Conservation (phyloP, 2,113 vertebrate genomes). For the Brachionichthys hirsutus region DNA sequence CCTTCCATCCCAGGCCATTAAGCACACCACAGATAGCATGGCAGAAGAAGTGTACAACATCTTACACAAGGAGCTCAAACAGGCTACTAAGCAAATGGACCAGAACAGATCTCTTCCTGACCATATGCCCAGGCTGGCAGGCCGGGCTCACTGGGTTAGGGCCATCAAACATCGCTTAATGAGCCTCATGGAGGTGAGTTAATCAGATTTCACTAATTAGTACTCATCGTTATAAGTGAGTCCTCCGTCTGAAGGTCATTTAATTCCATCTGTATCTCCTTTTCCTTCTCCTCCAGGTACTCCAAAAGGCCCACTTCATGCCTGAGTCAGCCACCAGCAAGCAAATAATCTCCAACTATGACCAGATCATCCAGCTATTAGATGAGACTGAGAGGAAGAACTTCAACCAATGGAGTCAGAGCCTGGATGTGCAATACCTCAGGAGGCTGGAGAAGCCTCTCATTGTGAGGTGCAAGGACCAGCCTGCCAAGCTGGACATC, state of each 20-base stretch:
- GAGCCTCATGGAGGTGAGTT: slow-evolving; percentile 76
- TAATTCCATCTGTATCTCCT: background rate
- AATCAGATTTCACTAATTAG: background rate
- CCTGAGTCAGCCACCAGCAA: slow-evolving; percentile 69
- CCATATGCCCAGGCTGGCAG: slow-evolving; percentile 75
- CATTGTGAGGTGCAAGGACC: slow-evolving; percentile 73
- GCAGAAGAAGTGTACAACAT: slow-evolving; percentile 77
- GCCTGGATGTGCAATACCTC: slow-evolving; percentile 75
- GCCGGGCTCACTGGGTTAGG: slow-evolving; percentile 71
- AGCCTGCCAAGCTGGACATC: slow-evolving; percentile 75
- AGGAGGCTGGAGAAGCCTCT: slow-evolving; percentile 80
- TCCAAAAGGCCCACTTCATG: slow-evolving; percentile 76
- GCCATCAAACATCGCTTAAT: slow-evolving; percentile 73
- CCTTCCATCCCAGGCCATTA: slow-evolving; percentile 76
- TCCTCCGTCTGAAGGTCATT: background rate
- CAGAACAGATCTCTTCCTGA: slow-evolving; percentile 48
- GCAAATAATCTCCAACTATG: slow-evolving; percentile 63
- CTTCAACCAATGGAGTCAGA: slow-evolving; percentile 84
- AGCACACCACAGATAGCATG: slow-evolving; percentile 78
- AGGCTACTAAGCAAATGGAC: slow-evolving; percentile 77
- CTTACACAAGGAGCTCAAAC: slow-evolving; percentile 74
- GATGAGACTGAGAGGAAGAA: slow-evolving; percentile 80
- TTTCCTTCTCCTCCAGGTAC: slow-evolving; percentile 65
- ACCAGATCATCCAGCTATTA: slow-evolving; percentile 75
- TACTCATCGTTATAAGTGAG: background rate